Evolutionary conservation across 2,797 vertebrate genomes (phyloP).

Genomic region (Anabacerthia variegaticeps): DNA sequence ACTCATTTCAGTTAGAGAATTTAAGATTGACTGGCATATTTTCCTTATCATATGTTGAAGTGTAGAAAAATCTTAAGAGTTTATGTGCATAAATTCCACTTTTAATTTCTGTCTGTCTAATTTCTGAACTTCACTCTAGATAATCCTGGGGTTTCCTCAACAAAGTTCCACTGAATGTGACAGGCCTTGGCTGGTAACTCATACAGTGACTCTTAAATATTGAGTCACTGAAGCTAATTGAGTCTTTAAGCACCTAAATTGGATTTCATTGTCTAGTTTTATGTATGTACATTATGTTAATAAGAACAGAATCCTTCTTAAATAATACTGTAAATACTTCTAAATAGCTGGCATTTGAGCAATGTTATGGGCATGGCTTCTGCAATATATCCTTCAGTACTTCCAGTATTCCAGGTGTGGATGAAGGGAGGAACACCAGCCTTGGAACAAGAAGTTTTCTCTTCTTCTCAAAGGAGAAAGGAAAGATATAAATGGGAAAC

Average conservation of each 20-base stretch:
- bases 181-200: not conserved
- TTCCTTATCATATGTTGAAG: not conserved
- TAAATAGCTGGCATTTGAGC: not conserved
- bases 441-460: not conserved
- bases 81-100: not conserved
- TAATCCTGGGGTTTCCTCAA: not conserved
- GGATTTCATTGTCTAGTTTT: not conserved
- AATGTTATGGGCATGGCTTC: rapidly evolving
- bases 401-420: not conserved
- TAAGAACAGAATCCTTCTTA: not conserved
- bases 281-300: not conserved
- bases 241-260: not conserved
- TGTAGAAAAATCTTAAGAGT: not conserved
- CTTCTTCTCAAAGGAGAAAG: not conserved
- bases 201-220: not conserved
- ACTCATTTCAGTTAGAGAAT: not conserved
- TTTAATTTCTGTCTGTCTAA: not conserved
- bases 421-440: not conserved
- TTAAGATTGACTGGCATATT: not conserved
- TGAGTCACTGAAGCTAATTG: not conserved
- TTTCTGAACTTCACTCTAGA: not conserved
- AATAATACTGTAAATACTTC: not conserved
- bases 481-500: not conserved
- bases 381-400: not conserved
- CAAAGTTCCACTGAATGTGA: not conserved